Evolutionary conservation across 2,888 invertebrate genomes (phyloP).

Genomic region (Chironomus riparius): DNA sequence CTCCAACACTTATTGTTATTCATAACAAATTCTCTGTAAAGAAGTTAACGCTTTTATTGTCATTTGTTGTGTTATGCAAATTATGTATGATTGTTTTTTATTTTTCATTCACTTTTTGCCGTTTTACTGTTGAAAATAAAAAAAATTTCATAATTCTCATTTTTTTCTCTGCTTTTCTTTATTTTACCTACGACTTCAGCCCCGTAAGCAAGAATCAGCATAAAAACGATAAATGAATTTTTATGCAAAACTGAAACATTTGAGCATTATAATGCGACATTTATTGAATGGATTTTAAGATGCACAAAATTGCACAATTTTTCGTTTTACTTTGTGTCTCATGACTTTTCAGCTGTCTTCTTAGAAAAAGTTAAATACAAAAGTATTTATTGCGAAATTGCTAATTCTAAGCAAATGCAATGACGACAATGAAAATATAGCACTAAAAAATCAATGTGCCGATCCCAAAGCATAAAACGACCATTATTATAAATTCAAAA

Average conservation of each 20-base stretch:
- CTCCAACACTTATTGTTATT: constrained; percentile 3
- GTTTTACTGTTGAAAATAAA: neutral
- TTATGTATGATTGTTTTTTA: neutral
- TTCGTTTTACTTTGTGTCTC: neutral
- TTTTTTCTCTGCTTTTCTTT: neutral
- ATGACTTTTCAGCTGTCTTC: neutral
- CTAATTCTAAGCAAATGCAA: no score
- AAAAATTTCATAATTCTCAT: neutral
- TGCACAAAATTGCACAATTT: constrained; percentile 7
- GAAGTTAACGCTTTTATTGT: constrained; percentile 11
- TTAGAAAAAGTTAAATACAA: neutral
- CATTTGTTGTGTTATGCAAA: constrained; percentile 10
- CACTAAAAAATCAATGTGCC: no score
- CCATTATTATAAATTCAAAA: no score
- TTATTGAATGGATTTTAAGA: neutral
- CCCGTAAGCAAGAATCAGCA: neutral
- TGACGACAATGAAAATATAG: no score
- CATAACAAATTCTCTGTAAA: constrained; percentile 3
- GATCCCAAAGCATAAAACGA: no score
- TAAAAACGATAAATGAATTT: constrained; percentile 6
- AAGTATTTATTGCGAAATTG: no score
- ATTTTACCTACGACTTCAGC: neutral
- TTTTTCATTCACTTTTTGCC: no score
- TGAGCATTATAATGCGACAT: neutral
- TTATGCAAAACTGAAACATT: neutral